Evolutionary conservation across 2,797 vertebrate genomes (phyloP), one percentile per base, ranked within the genome.

Genomic region (Sebastes nivosus): DNA sequence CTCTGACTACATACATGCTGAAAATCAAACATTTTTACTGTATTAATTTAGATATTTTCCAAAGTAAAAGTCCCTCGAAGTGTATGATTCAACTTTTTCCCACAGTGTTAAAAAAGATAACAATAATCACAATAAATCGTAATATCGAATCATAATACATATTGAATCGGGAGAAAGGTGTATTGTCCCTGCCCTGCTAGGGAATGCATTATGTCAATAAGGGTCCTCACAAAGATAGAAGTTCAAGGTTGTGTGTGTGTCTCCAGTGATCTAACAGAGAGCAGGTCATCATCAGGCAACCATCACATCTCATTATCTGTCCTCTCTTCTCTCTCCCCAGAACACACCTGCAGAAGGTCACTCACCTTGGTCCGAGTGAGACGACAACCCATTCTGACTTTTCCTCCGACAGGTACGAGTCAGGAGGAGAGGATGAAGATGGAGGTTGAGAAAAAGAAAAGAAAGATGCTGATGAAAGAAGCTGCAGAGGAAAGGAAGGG

Each of bases 361-460:
- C 92, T 91, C 88, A 94, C 93, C 93, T 93, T 94, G 27, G 54
- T 87, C 27, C 91, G 87, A 32, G 86, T 92, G 64, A 93, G 77
- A 25, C 89, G 92, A 73, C 93, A 93, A 8, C 93, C 93, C 93
- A 94, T 94, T 2, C 82, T 89, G 88, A 83, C 76, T 72, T 30
- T 3, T 12, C 65, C 82, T 73, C 10, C 0, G 55, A 25, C 30
- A 6, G 38, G 30, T 29, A 7, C 22, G 4, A 68, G 75, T 69
- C 8, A 42, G 55, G 58, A 69, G 46, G 20, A 67, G 59, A 42
- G 29, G 9, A 25, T 24, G 8, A 8, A 12, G n/a, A 58, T 42
- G 14, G 55, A 29, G 38, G 50, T 10, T 4, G 9, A 13, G 8
- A 12, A 54, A 38, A 8, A 22, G 11, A 50, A 22, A 20, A 54